Percentiles rank a stretch among this genome's conserved stretches.
Evolutionary conservation across 2,113 vertebrate species (phyloP).

Genomic region (Synchiropus splendidus): DNA sequence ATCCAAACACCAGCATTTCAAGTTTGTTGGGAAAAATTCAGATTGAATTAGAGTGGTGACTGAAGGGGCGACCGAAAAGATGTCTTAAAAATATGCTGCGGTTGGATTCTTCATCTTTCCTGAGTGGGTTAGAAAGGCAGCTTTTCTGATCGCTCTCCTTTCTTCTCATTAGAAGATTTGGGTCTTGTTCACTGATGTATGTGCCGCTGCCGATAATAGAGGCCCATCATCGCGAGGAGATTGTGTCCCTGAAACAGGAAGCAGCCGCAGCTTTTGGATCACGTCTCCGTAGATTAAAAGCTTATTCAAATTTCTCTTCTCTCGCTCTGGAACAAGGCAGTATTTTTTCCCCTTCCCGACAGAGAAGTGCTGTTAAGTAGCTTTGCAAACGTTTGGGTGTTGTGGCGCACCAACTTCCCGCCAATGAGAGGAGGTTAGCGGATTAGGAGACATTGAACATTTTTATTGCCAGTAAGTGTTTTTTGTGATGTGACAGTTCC

Average conservation of each 20-base stretch:
- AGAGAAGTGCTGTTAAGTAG: conserved; percentile 50
- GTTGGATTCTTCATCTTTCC: conserved; percentile 1
- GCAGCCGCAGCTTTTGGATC: conserved; percentile 47
- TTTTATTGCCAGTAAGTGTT: conserved; percentile 42
- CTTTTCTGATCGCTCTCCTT: conserved; percentile 15
- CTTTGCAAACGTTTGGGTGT: conserved; percentile 54
- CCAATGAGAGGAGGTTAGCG: conserved; percentile 38
- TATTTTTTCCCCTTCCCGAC: conserved; percentile 40
- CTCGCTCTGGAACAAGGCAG: conserved; percentile 45
- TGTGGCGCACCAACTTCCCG: conserved; percentile 38
- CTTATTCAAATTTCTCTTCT: conserved; percentile 61
- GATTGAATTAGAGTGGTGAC: too few relatives aligned
- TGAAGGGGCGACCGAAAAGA: too few relatives aligned
- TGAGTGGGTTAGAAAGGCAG: conserved; percentile 11
- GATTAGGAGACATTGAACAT: conserved; percentile 41
- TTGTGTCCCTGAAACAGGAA: conserved; percentile 41
- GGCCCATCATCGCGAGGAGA: conserved; percentile 41
- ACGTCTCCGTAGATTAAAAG: conserved; percentile 62
- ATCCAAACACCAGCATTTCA: too few relatives aligned
- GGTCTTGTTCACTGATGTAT: conserved; percentile 25
- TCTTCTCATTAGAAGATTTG: conserved; percentile 22
- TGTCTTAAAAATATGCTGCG: too few relatives aligned
- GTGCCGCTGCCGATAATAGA: conserved; percentile 37
- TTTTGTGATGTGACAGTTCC: conserved; percentile 37
- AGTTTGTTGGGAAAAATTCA: too few relatives aligned